These are phyloP conservation scores for Notospermus geniculatus DNA, from an alignment of 1,140 invertebrate genomes.

Conservation along the genomic window DNA sequence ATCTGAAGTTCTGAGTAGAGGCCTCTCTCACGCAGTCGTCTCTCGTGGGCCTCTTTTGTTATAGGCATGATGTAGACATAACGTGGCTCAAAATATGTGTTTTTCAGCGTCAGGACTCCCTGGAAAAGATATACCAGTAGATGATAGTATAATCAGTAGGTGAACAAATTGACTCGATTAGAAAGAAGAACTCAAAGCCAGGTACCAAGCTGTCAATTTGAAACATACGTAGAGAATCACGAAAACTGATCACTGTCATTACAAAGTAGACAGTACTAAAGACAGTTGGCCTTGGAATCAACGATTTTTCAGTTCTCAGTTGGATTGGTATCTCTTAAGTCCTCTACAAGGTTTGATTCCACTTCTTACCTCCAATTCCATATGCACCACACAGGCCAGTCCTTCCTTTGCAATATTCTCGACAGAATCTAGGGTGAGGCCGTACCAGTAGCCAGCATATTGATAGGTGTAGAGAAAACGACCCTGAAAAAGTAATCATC, in stretches of 20 bases:
- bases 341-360: no score
- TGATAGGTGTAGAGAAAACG: conserved; percentile 49
- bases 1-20: conserved; percentile 45
- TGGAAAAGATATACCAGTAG: conserved; percentile 21
- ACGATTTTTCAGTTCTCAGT: neutral
- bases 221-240: no score
- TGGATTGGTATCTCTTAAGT: neutral
- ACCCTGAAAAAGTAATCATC: conserved; percentile 38
- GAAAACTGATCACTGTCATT: neutral
- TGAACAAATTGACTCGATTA: no score
- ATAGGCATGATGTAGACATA: conserved; percentile 52
- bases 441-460: conserved; percentile 49
- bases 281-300: no score
- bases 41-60: conserved; percentile 40
- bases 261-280: no score
- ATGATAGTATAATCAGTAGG: neutral
- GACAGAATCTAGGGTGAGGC: conserved; percentile 50
- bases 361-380: conserved; percentile 53
- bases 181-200: no score
- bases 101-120: conserved; percentile 54
- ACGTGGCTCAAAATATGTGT: conserved; percentile 54
- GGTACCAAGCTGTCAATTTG: no score
- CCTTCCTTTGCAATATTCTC: conserved; percentile 53
- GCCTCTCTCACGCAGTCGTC: conserved; percentile 36
- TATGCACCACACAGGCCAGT: conserved; percentile 54